These are phyloP conservation scores for Halcyon leucocephala DNA, from an alignment of 2,797 vertebrate species.

Conservation along the genomic window DNA sequence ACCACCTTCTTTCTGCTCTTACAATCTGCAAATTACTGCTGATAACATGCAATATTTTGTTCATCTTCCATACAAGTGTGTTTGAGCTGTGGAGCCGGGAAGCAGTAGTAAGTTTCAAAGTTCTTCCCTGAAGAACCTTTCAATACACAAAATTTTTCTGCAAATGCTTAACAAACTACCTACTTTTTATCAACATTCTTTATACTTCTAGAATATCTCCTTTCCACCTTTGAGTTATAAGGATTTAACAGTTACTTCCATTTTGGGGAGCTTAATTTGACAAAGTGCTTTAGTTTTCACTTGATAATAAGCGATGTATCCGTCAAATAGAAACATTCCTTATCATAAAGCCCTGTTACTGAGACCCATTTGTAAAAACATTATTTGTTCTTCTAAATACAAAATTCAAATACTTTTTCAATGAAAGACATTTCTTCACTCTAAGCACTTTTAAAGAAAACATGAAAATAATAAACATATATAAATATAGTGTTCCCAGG, in stretches of 20 bases:
- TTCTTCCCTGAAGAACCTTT: background rate
- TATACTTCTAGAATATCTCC: background rate
- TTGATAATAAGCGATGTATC: background rate
- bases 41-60: background rate
- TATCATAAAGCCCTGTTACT: background rate
- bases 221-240: background rate
- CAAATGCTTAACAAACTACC: background rate
- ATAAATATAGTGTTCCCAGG: background rate
- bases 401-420: background rate
- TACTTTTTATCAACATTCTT: background rate
- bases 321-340: background rate
- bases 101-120: background rate
- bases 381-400: background rate
- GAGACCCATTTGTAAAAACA: background rate
- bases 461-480: background rate
- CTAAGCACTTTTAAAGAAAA: background rate
- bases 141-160: background rate
- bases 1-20: background rate
- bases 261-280: background rate
- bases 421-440: background rate
- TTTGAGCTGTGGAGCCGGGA: background rate
- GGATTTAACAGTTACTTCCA: background rate
- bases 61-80: background rate
- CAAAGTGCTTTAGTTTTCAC: background rate
- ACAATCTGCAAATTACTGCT: background rate